Base-by-base conservation (phyloP, 2,888 invertebrate genomes). In the Serrognathus titanus region DNA sequence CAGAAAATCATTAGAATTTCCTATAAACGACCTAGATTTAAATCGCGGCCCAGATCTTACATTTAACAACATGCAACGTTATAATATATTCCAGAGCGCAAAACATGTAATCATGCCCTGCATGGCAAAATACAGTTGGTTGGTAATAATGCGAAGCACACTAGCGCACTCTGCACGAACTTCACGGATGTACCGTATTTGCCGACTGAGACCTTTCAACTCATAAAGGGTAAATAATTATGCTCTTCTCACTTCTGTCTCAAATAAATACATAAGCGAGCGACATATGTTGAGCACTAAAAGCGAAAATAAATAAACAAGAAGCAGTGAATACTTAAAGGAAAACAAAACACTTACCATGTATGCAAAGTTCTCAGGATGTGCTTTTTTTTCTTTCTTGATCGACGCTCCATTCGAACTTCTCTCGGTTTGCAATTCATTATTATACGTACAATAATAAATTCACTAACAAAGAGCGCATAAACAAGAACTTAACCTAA, bases 401-500 rank as follows among this genome's bases (percentile, higher is more conserved):
- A 9, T 20, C 3, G 13, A 11, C 7, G 7, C 20, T 10, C 43
- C 12, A 12, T 13, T 11, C 13, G 20, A 13, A 45, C 2, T 13
- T 20, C 16, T 11, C 24, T 45, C 45, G 16, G 24, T 10, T 35
- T 35, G 37, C 38, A 49, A 49, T 37, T 48, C 35, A 49, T 49
- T 49, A 20, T 49, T 36, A 20, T n/a, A 48, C 35, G 36, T 31
- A 6, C 24, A 12, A 35, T 12, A 53, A 20, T 38, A 35, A 49
- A 20, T 16, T 40, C 16, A 54, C 40, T 41, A 48, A 37, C 43
- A 54, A 50, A 49, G 24, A 1, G 41, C 46, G 53, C 41, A 57
- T 57, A 58, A 58, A 55, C 58, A 58, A 55, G 55, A 58, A 51
- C 52, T 52, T 58, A 58, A 55, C 58, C 58, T 58, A 58, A 43